Evolutionary conservation across 1,140 invertebrate genomes (phyloP).

Genomic region (Zaprionus camerounensis): DNA sequence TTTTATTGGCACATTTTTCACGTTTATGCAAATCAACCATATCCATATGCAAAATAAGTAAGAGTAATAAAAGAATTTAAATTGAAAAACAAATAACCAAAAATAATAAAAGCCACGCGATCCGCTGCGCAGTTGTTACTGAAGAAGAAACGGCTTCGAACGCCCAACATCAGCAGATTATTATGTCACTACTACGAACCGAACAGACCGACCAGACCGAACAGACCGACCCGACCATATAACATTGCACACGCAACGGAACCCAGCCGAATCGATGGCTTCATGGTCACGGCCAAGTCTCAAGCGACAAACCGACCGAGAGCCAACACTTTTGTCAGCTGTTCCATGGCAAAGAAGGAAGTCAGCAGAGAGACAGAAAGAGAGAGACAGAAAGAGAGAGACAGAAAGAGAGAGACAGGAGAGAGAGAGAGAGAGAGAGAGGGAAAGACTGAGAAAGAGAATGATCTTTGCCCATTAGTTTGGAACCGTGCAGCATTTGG

Average conservation of each 20-base stretch:
- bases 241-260: conserved; percentile 67
- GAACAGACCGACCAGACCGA: background rate
- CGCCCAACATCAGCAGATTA: conserved; percentile 76
- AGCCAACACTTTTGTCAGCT: conserved; percentile 59
- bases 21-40: conserved; percentile 71
- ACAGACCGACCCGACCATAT: conserved; percentile 34
- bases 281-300: conserved; percentile 73
- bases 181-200: conserved; percentile 67
- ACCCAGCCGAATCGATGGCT: conserved; percentile 47
- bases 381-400: conserved; percentile 4
- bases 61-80: conserved; percentile 5
- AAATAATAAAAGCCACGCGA: conserved; percentile 48
- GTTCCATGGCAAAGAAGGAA: conserved; percentile 41
- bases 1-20: conserved; percentile 80
- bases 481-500: conserved; percentile 50
- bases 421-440: background rate
- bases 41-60: conserved; percentile 36
- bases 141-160: conserved; percentile 62
- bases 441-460: conserved; percentile 10
- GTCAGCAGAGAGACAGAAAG: conserved; percentile 7
- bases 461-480: conserved; percentile 53
- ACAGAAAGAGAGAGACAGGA: conserved; percentile 1
- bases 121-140: conserved; percentile 79
- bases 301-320: conserved; percentile 52
- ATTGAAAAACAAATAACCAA: conserved; percentile 10